Conservation (phyloP, 2,113 vertebrate genomes). For the Ptilorrhoa leucosticta region DNA sequence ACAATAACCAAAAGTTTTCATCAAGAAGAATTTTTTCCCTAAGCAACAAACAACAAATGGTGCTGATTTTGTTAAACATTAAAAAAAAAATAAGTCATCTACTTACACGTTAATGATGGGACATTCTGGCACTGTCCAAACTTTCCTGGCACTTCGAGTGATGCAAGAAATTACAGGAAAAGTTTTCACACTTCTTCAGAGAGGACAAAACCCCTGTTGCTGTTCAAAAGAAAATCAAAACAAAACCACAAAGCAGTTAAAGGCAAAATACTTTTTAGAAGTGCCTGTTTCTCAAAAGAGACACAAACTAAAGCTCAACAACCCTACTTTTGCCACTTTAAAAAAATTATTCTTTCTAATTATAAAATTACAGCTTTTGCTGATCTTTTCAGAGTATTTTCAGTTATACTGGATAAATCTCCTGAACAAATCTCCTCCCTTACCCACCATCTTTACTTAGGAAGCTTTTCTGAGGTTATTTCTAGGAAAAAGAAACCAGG, state of each 20-base stretch:
- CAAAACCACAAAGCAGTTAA: background rate
- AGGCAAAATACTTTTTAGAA: background rate
- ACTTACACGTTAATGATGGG: background rate
- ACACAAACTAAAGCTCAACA: background rate
- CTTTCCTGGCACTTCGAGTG: background rate
- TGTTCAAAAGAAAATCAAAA: background rate
- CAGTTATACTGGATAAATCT: background rate
- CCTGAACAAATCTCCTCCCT: background rate
- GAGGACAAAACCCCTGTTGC: background rate
- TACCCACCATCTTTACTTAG: background rate
- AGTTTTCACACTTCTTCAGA: background rate
- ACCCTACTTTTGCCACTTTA: rapidly evolving
- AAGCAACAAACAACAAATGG: background rate
- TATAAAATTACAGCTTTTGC: background rate
- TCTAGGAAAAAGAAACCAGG: conserved; percentile 19
- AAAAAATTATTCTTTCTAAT: background rate
- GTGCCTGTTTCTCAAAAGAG: background rate
- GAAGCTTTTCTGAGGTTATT: background rate
- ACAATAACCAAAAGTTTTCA: background rate
- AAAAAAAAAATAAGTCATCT: background rate
- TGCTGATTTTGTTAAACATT: background rate
- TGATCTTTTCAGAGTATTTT: background rate
- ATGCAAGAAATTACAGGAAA: background rate
- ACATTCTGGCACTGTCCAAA: background rate
- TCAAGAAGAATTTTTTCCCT: background rate